Base-by-base conservation (phyloP, 2,888 invertebrate species). In the Lasius fuliginosus region DNA sequence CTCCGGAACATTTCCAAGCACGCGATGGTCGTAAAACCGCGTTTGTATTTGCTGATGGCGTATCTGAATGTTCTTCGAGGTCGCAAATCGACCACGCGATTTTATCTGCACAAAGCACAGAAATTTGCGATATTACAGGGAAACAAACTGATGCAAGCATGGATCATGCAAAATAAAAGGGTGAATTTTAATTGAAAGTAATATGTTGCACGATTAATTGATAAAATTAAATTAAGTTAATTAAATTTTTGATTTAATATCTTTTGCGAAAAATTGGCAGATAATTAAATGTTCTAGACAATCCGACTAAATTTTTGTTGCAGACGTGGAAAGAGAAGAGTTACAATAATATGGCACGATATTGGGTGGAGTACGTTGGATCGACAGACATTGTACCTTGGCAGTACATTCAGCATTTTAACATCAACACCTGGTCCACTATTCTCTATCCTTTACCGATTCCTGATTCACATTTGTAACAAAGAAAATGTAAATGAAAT, bases 361-460 rank as follows among this genome's bases (percentile, higher is more conserved):
- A 91, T 42, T 93, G 93, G 93, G 56, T 89, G 53, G 93, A 93
- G 46, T 73, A 91, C 46, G 64, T 91, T 5, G 89, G 83, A n/a
- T 75, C 30, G 9, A 49, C n/a, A 6, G 82, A 89, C 23, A 71
- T 68, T 3, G 82, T 91, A 33, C 77, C 79, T 40, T 93, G 93
- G 93, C 92, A 92, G 82, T 89, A 92, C 49, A 85, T 93, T 67
- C 85, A 89, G 9, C 62, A 74, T 8, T 91, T 92, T n/a, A 82
- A 89, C 23, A 36, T 89, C 33, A 82, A 84, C 15, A 83, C 86
- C 11, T 93, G 93, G 93, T 90, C 93, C 18, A 87, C 91, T 8
- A 87, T 91, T n/a, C 71, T 93, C 15, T 93, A 87, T 73, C 88
- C 92, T 1, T 86, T 93, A 40, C 92, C 93, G 3, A 27, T 84